A percentile compares a stretch with the other conserved stretches of the same genome.
phyloP scores from a whole-genome alignment of 37 sponge, comb jelly and placozoan species.

The Diacarnus erythraeanus region DNA sequence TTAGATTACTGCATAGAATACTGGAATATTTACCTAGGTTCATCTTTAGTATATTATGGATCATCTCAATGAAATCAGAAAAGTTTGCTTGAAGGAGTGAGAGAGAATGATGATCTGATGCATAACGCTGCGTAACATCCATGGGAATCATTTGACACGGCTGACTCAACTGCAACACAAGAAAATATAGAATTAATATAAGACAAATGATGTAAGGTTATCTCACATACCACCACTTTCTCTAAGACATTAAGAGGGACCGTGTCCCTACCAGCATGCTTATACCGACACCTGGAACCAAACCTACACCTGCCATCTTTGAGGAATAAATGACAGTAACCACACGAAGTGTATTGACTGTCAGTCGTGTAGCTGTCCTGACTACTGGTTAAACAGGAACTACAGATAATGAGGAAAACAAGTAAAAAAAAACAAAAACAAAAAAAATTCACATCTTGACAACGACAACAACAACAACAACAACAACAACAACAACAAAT shows the following conservation, averaged over 20 bases:
- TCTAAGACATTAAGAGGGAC: background rate
- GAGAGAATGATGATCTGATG: background rate
- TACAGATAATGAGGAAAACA: background rate
- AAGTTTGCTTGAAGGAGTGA: background rate
- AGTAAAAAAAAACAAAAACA: no score
- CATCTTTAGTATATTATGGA: slow-evolving; percentile 4
- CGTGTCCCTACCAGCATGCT: background rate
- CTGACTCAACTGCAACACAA: slow-evolving; percentile 3
- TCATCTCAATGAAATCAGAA: background rate
- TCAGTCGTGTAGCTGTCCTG: background rate
- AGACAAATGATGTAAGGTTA: no score
- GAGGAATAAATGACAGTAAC: background rate
- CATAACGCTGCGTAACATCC: slow-evolving; percentile 1
- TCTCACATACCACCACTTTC: background rate
- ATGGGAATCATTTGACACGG: slow-evolving; percentile 2
- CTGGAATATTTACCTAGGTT: slow-evolving; percentile 4
- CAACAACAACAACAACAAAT: no score
- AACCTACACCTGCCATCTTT: background rate
- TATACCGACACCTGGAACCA: background rate
- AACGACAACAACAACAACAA: no score
- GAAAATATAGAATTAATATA: no score
- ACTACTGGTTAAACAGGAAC: background rate
- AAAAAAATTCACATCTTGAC: no score
- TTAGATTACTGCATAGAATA: no score
- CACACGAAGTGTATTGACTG: background rate